Evolutionary conservation across 2,888 invertebrate genomes (phyloP).

Genomic region (Megalurothrips usitatus): DNA sequence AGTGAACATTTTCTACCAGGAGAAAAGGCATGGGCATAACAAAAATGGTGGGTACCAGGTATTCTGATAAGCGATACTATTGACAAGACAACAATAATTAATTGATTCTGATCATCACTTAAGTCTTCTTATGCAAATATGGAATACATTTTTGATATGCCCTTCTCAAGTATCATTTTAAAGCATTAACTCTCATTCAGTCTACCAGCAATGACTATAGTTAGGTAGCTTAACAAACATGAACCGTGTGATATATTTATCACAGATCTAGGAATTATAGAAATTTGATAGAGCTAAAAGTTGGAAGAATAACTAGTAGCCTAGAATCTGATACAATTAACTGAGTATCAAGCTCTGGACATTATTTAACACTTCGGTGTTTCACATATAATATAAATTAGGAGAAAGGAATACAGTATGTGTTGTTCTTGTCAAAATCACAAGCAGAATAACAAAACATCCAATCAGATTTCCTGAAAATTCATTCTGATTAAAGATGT

Average conservation of each 20-base stretch:
- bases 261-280: not conserved
- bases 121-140: conserved; percentile 14
- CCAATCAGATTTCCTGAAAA: not conserved
- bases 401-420: not conserved
- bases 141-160: conserved; percentile 26
- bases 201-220: not conserved
- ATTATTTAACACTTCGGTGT: not conserved
- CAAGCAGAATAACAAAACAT: not conserved
- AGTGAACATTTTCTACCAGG: not conserved
- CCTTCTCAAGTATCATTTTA: not conserved
- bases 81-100: not conserved
- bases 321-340: not conserved
- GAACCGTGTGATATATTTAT: not conserved
- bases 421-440: not conserved
- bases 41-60: not conserved
- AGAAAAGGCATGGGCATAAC: not conserved
- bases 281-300: not conserved
- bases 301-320: not conserved
- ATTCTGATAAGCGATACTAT: not conserved
- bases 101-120: not conserved
- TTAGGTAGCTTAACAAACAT: not conserved
- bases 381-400: not conserved
- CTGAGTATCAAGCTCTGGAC: not conserved
- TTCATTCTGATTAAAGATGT: not conserved
- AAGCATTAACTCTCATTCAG: not conserved